phyloP scores from a whole-genome alignment of 2,113 vertebrate species.

The Melanerpes aurifrons region DNA sequence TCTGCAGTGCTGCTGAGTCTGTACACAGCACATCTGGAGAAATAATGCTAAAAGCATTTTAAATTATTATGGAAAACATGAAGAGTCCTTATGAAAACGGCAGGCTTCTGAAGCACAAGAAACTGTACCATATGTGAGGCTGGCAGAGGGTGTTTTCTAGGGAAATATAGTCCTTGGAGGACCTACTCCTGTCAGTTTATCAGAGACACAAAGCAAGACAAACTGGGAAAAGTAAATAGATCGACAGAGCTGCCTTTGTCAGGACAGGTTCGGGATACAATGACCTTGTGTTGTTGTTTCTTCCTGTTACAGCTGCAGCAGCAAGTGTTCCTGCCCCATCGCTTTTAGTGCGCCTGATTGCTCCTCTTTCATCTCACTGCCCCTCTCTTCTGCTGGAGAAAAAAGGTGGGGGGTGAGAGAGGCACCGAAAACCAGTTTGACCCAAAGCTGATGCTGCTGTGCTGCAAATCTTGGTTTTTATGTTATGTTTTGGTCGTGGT shows the following conservation, averaged over 20 bases:
- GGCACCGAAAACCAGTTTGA: background rate
- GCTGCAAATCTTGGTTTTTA: background rate
- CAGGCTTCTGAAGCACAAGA: background rate
- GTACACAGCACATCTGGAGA: constrained; percentile 5
- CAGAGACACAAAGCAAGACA: constrained; percentile 1
- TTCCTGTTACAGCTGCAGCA: background rate
- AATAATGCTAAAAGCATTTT: background rate
- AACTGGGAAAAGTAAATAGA: constrained; percentile 20
- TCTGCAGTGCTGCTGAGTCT: background rate
- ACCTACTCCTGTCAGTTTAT: background rate
- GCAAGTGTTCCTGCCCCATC: background rate
- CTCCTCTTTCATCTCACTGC: background rate
- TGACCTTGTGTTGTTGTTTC: background rate
- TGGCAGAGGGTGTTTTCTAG: background rate
- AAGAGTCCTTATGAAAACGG: constrained; percentile 1
- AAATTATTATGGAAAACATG: constrained; percentile 34
- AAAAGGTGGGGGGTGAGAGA: background rate
- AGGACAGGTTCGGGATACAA: constrained; percentile 1
- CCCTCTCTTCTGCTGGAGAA: background rate
- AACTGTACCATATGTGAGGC: constrained; percentile 1
- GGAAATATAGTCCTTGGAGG: background rate
- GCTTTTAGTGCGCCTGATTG: background rate
- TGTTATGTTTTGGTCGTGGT: too few species aligned
- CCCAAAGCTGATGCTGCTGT: rapidly evolving
- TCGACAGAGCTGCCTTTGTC: background rate